These are phyloP conservation scores for Lasioglossum malachurum DNA, from an alignment of 2,888 invertebrate species.

Conservation along the genomic window DNA sequence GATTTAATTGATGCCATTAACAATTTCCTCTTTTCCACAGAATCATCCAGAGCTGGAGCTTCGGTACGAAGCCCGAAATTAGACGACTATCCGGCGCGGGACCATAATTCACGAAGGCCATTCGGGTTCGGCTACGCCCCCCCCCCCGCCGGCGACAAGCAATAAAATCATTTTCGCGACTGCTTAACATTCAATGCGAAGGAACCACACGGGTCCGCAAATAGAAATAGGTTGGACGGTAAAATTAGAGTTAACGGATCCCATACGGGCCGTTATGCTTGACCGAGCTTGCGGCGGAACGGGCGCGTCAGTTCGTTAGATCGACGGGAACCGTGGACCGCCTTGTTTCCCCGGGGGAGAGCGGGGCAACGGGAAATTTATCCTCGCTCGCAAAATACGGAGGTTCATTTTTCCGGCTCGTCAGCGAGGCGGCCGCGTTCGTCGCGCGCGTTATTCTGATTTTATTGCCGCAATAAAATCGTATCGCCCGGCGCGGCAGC, in stretches of 20 bases:
- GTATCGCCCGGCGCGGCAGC: conserved; percentile 35
- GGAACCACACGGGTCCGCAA: not conserved
- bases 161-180: not conserved
- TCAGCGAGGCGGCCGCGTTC: conserved; percentile 24
- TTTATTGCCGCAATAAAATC: conserved; percentile 61
- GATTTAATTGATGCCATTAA: not conserved
- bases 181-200: conserved; percentile 1
- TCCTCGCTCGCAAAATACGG: conserved; percentile 51
- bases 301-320: conserved; percentile 48
- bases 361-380: conserved; percentile 54
- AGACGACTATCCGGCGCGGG: not conserved
- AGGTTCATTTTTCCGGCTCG: conserved; percentile 45
- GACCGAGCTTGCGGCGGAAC: not conserved
- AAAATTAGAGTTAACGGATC: conserved; percentile 9
- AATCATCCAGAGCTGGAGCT: not conserved
- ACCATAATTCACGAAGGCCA: not conserved
- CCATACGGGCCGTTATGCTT: conserved; percentile 3
- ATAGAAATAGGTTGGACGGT: conserved; percentile 2
- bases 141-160: not conserved
- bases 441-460: conserved; percentile 55
- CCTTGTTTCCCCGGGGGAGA: conserved; percentile 13
- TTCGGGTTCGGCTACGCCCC: not conserved
- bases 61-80: not conserved
- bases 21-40: not conserved
- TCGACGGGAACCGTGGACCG: conserved; percentile 25